Conservation (phyloP, 1,140 invertebrate species). For the Pseudobourletiella spinata region DNA sequence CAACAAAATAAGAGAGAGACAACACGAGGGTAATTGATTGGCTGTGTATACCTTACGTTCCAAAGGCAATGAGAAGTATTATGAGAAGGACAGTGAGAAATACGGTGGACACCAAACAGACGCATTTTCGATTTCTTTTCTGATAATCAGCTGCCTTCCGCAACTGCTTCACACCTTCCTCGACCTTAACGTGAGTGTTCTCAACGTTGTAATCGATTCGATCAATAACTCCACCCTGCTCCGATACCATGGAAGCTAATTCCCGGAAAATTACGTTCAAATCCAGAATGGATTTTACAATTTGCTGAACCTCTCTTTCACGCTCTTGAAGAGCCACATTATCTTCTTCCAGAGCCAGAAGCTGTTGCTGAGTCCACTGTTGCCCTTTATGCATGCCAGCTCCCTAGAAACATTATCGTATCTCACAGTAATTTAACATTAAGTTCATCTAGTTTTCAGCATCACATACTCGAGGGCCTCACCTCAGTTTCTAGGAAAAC, state of each 20-base stretch:
- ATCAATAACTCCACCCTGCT: constrained; percentile 88
- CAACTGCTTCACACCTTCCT: constrained; percentile 69
- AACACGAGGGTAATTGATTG: too few relatives aligned
- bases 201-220: constrained; percentile 95
- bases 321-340: constrained; percentile 62
- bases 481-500: constrained; percentile 31
- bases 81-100: constrained; percentile 31
- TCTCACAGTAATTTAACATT: too few relatives aligned
- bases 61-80: constrained; percentile 29
- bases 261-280: constrained; percentile 89
- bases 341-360: constrained; percentile 76
- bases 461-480: too few relatives aligned
- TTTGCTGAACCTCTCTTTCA: constrained; percentile 80
- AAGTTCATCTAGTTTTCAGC: too few relatives aligned
- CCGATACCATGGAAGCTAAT: constrained; percentile 51
- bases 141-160: constrained; percentile 73
- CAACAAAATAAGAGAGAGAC: too few relatives aligned
- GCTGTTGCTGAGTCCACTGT: constrained; percentile 54
- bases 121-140: constrained; percentile 71
- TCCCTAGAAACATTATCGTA: constrained; percentile 39
- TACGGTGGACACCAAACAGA: constrained; percentile 31
- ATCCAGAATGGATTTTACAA: constrained; percentile 85
- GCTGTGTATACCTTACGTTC: constrained; percentile 19
- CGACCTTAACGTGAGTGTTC: constrained; percentile 73
- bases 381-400: constrained; percentile 42